Conservation (phyloP, 2,888 invertebrate genomes). For the Lithophane ornitopus region DNA sequence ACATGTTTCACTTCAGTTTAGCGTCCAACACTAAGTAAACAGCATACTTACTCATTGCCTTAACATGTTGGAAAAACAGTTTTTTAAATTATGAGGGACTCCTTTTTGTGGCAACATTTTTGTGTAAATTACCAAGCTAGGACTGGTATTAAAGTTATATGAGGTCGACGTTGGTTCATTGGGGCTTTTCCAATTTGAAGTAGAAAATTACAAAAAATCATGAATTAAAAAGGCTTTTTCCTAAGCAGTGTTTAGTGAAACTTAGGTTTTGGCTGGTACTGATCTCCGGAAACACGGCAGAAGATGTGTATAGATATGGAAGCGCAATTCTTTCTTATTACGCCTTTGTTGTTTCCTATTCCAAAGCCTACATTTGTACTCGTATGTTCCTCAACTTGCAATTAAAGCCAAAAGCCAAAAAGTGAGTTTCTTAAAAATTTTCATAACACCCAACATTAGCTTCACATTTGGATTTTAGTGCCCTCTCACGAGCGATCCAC, state of each 20-base stretch:
- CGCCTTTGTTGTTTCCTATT: no score
- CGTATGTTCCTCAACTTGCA: slow-evolving; percentile 13
- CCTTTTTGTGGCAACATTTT: slow-evolving; percentile 47
- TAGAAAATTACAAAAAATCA: not conserved
- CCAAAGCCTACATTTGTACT: not conserved
- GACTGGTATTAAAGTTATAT: slow-evolving; percentile 15
- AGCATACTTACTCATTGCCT: slow-evolving; percentile 38
- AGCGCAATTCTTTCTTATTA: not conserved
- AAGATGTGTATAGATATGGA: not conserved
- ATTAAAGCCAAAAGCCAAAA: no score
- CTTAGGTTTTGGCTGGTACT: not conserved
- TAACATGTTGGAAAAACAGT: slow-evolving; percentile 35
- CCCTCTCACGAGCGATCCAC: slow-evolving; percentile 81
- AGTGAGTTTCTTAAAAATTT: slow-evolving; percentile 67
- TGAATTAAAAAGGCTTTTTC: not conserved
- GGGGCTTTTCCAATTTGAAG: not conserved
- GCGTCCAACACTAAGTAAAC: slow-evolving; percentile 39
- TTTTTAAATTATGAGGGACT: slow-evolving; percentile 23
- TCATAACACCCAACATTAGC: slow-evolving; percentile 71
- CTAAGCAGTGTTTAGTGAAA: not conserved
- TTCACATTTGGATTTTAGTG: slow-evolving; percentile 71
- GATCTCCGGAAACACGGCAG: not conserved
- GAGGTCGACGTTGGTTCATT: not conserved
- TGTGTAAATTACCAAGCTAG: slow-evolving; percentile 40
- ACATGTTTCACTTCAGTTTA: slow-evolving; percentile 43